These are phyloP conservation scores for Dipodomys spectabilis DNA, from an alignment of 2,113 vertebrate species.

Conservation along the genomic window DNA sequence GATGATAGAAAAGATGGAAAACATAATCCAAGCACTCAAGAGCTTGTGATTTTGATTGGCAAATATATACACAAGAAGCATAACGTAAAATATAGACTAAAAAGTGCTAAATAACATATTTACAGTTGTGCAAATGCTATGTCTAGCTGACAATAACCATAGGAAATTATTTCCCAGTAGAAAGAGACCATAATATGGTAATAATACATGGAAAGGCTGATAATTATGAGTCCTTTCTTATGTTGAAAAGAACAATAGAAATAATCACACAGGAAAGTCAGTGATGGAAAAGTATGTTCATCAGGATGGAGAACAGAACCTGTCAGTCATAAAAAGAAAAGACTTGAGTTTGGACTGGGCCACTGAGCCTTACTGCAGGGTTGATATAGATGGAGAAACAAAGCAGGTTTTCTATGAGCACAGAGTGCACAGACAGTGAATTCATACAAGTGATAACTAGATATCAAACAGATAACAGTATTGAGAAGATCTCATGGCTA, in stretches of 20 bases:
- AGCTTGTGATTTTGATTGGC: constrained; percentile 21
- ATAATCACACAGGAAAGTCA: background rate
- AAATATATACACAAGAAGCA: background rate
- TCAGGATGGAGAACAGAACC: background rate
- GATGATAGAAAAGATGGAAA: constrained; percentile 10
- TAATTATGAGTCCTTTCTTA: background rate
- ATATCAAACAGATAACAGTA: background rate
- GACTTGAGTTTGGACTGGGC: background rate
- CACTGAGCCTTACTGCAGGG: background rate
- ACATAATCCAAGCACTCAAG: background rate
- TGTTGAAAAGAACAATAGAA: background rate
- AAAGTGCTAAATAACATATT: background rate
- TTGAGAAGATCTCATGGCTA: background rate
- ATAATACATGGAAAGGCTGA: background rate
- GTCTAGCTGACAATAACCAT: background rate
- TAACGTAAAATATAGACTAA: background rate
- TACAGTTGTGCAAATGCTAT: background rate
- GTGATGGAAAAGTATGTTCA: background rate
- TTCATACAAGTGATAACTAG: background rate
- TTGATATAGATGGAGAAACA: background rate
- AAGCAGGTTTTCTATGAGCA: background rate
- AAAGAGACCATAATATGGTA: background rate
- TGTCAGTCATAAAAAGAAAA: background rate
- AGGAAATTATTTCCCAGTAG: background rate
- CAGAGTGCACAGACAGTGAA: rapidly evolving